Base-by-base conservation (phyloP, 2,888 invertebrate genomes). In the Ennomos fuscantarius region DNA sequence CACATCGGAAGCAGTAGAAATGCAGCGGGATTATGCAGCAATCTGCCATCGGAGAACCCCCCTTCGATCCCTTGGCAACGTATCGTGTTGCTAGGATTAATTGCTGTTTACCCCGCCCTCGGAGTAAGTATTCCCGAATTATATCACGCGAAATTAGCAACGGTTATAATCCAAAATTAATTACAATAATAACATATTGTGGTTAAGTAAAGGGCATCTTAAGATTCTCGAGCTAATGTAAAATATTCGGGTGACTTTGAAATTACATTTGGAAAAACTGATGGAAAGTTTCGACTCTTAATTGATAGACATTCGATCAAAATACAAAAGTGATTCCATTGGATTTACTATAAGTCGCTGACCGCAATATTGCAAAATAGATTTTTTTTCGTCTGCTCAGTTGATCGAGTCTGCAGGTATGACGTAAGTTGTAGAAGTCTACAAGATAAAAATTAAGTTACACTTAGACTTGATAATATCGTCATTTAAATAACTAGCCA, bases 51-150 rank as follows among this genome's bases (percentile, higher is more conserved):
- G 71, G 79, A 79, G 79, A 79, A 72, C 79, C 82, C 81, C 75
- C 66, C 54, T 54, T 55, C 45, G 39, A 34, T 43, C 70, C 71
- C 77, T 70, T 66, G 63, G 69, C 69, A 74, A 77, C 77, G 82
- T 87, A 90, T 89, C 89, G 82, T 80, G 85, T 90, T 86, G 86
- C 89, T 80, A 80, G 86, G 86, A 91, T 92, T 91, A 90, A 92
- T 92, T 91, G 90, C 76, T 83, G 83, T 87, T 90, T 88, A 81
- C 87, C 88, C 88, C 84, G 70, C 66, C 73, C 79, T 77, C 70
- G 70, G 65, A 79, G 80, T 82, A 78, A 82, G 82, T 81, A 82
- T 81, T 78, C 77, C 72, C 76, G 73, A 82, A 84, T 86, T 80
- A 84, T 86, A 87, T 84, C 84, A 82, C 82, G 81, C 79, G 80